These are phyloP conservation scores for Melipona bicolor DNA, from an alignment of 2,888 invertebrate species.

Conservation along the genomic window DNA sequence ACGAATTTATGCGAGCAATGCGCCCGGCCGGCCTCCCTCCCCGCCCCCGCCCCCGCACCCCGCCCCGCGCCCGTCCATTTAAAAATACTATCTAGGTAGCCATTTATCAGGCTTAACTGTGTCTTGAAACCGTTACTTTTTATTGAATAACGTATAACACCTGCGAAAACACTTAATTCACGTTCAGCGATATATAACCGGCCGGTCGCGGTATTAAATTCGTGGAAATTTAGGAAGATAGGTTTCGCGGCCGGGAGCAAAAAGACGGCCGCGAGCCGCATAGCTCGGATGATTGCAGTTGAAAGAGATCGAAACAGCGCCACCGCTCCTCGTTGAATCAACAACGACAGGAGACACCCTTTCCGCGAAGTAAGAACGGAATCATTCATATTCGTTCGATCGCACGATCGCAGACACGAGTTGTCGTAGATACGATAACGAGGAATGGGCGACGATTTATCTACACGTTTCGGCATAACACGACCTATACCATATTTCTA, in stretches of 20 bases:
- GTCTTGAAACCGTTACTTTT: constrained; percentile 65
- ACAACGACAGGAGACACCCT: neutral
- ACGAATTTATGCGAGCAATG: constrained; percentile 65
- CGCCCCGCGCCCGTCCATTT: constrained; percentile 27
- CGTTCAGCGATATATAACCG: constrained; percentile 53
- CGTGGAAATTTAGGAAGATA: constrained; percentile 43
- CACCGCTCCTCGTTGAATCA: neutral
- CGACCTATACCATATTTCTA: too few species aligned
- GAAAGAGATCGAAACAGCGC: neutral
- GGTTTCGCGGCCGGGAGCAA: constrained; percentile 10
- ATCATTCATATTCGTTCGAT: too few species aligned
- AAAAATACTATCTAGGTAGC: constrained; percentile 63
- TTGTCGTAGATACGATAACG: neutral
- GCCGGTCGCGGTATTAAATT: constrained; percentile 51
- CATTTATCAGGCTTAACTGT: constrained; percentile 63
- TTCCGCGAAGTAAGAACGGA: neutral
- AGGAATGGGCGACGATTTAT: neutral
- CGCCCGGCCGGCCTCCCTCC: constrained; percentile 20
- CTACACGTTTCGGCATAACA: too few species aligned
- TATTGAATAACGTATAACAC: constrained; percentile 66
- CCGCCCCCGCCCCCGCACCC: too few species aligned
- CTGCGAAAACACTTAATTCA: constrained; percentile 66
- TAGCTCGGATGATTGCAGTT: neutral
- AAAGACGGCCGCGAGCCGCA: neutral
- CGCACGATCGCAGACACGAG: too few species aligned